Percentiles rank a stretch among this genome's conserved stretches.
Conservation (phyloP, 2,888 invertebrate species). For the Pharmacophagus antenor region DNA sequence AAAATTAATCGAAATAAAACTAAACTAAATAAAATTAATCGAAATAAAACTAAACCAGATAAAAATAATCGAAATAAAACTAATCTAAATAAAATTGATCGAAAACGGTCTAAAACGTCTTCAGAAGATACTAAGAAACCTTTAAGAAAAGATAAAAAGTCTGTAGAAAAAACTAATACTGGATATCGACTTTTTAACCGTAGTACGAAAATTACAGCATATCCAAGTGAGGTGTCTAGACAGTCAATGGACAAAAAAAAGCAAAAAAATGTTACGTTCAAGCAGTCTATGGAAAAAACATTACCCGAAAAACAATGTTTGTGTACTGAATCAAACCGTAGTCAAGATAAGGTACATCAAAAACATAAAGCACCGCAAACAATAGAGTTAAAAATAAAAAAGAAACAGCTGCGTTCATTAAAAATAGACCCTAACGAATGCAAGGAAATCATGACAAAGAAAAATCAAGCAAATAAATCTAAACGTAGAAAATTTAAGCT, state of each 20-base stretch:
- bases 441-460: constrained; percentile 7
- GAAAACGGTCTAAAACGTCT: neutral
- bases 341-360: neutral
- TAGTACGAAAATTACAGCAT: constrained; percentile 13
- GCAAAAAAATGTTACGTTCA: constrained; percentile 25
- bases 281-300: constrained; percentile 9
- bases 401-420: neutral
- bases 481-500: constrained; percentile 8
- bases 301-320: constrained; percentile 4
- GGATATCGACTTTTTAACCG: constrained; percentile 1
- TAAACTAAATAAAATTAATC: too few species aligned
- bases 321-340: constrained; percentile 2
- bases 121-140: neutral
- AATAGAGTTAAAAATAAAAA: neutral
- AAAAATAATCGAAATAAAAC: neutral
- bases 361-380: constrained; percentile 2
- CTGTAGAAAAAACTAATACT: neutral
- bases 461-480: neutral
- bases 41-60: constrained; percentile 1
- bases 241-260: constrained; percentile 15
- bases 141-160: neutral
- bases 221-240: constrained; percentile 11
- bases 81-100: neutral
- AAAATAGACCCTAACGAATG: constrained; percentile 8
- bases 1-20: too few species aligned